Evolutionary conservation across 2,113 vertebrate genomes (phyloP).

Genomic region (Natator depressus): DNA sequence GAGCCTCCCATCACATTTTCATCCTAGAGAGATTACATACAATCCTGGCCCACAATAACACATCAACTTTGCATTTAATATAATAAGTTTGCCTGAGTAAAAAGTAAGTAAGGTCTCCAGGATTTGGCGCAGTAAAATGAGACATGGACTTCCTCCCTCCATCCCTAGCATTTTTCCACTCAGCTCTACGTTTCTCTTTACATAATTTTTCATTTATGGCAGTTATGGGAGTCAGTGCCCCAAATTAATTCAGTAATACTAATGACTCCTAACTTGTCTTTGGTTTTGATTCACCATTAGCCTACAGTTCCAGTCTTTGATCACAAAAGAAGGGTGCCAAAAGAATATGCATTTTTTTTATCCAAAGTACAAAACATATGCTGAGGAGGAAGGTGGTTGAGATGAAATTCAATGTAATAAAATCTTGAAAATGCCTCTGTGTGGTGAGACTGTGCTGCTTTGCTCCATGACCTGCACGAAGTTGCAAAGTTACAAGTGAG

Average conservation of each 20-base stretch:
- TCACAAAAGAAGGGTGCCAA: background rate
- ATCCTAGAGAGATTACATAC: background rate
- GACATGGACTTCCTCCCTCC: background rate
- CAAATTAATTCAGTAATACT: background rate
- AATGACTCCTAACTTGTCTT: background rate
- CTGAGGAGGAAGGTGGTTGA: background rate
- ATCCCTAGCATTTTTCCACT: background rate
- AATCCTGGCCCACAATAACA: background rate
- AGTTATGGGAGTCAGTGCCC: background rate
- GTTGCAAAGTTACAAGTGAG: background rate
- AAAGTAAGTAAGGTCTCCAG: background rate
- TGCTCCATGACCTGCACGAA: background rate
- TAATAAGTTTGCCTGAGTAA: background rate
- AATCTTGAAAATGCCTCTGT: background rate
- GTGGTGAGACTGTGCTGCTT: background rate
- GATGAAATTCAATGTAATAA: background rate
- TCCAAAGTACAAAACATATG: background rate
- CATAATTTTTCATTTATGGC: background rate
- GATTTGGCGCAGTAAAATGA: background rate
- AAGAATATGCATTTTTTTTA: background rate
- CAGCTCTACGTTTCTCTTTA: background rate
- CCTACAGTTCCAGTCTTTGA: background rate
- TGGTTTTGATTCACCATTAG: background rate
- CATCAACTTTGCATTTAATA: background rate
- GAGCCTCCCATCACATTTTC: background rate